These are phyloP conservation scores for Drosophila rellima DNA, from an alignment of 2,888 invertebrate genomes.

Conservation along the genomic window DNA sequence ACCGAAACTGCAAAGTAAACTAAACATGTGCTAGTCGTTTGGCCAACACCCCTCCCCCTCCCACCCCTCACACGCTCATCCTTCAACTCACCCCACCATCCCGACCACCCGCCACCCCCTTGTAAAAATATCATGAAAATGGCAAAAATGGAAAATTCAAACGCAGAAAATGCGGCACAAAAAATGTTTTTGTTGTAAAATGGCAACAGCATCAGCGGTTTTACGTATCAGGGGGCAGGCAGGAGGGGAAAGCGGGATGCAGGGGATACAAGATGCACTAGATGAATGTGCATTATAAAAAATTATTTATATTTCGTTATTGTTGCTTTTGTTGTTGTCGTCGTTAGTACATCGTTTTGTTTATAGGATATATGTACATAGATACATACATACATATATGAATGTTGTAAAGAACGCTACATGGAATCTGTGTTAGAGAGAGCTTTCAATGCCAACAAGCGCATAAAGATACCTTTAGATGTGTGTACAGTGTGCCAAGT, in stretches of 20 bases:
- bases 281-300: constrained; percentile 66
- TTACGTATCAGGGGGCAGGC: background rate
- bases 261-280: constrained; percentile 1
- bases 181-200: constrained; percentile 72
- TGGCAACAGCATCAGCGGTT: constrained; percentile 28
- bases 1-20: constrained; percentile 81
- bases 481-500: background rate
- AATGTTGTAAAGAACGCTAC: constrained; percentile 28
- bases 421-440: constrained; percentile 43
- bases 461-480: constrained; percentile 23
- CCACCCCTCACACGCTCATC: background rate
- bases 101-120: constrained; percentile 24
- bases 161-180: constrained; percentile 78
- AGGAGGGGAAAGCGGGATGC: background rate
- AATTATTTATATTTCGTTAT: constrained; percentile 66
- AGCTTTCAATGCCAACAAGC: constrained; percentile 52
- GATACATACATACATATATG: background rate
- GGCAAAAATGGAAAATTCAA: constrained; percentile 77
- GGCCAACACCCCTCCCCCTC: constrained; percentile 28
- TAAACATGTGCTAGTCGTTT: constrained; percentile 83
- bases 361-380: constrained; percentile 21
- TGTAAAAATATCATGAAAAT: constrained; percentile 75
- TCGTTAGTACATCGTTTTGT: constrained; percentile 31
- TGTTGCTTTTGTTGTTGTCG: constrained; percentile 28
- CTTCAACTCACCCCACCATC: constrained; percentile 5